Base-by-base conservation (phyloP, 2,888 invertebrate genomes). In the Itoplectis maculator region DNA sequence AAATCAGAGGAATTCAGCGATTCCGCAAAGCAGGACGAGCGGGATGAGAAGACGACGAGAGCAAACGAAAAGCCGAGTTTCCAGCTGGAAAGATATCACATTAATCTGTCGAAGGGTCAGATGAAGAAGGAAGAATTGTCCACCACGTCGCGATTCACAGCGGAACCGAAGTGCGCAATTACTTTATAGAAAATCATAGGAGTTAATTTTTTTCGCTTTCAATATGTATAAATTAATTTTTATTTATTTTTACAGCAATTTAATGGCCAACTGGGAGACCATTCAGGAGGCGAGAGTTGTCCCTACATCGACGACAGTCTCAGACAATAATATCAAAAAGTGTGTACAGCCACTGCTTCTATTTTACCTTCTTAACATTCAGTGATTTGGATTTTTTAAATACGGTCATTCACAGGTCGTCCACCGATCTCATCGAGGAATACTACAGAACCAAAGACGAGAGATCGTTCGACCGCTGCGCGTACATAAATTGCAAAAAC, bases 371-470 rank as follows among this genome's bases (percentile, higher is more conserved):
- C 37, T 37, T 40, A 0, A 37, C 37, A 61, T 15, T n/a, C 13
- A 56, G 1, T 56, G 3, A 1, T 13, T 59, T 7, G 56, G 0
- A 56, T 13, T 13, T 59, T 5, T 15, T 6, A 11, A 35, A 29
- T 29, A 0, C 6, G 2, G 0, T 29, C 15, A 23, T 72, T 72
- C 29, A 9, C 59, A 72, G 72, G 2, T 45, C 35, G 35, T 47
- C 45, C 8, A 45, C 11, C 2, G 45, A 45, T 11, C n/a, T 59
- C 18, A 29, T 59, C 42, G 29, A 35, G 8, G 59, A 72, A 15
- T 56, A 72, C 29, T 45, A 72, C 59, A 59, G 23, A 45, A 15
- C 45, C 29, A 72, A 72, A 56, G 72, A 72, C 2, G 72, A 59
- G 35, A 47, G 35, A 15, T 6, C 56, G n/a, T 15, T 47, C 59